Conservation (phyloP, 2,113 vertebrate species). For the Mesembrinibis cayennensis region DNA sequence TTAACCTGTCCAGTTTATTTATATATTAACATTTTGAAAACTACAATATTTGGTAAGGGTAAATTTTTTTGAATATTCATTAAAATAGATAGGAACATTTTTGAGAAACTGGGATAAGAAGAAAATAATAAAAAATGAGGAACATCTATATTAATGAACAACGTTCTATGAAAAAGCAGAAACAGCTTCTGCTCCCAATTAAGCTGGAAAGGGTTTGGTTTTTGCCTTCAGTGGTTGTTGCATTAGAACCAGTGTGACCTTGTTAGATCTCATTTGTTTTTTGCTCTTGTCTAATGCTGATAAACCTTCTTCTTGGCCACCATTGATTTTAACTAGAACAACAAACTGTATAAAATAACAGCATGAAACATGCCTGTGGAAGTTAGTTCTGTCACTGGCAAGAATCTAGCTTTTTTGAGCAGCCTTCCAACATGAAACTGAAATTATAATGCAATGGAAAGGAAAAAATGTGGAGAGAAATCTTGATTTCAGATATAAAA, state of each 20-base stretch:
- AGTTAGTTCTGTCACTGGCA: background rate
- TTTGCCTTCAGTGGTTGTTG: background rate
- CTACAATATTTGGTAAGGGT: background rate
- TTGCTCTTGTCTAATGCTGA: background rate
- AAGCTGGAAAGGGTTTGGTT: background rate
- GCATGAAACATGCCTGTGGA: background rate
- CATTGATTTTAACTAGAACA: background rate
- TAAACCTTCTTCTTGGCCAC: background rate
- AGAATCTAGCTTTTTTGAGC: background rate
- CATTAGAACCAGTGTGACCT: background rate
- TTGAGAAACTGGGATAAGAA: background rate
- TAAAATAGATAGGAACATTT: background rate
- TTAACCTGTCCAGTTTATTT: background rate
- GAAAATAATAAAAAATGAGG: background rate
- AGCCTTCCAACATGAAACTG: background rate
- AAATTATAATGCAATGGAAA: background rate
- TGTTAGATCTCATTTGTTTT: background rate
- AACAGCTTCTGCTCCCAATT: background rate
- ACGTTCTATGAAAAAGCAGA: background rate
- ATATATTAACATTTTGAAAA: background rate
- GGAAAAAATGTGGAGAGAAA: constrained; percentile 14
- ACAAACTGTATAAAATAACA: background rate
- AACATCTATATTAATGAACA: background rate
- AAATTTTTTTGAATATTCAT: background rate
- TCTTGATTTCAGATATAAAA: constrained; percentile 32